Base-by-base conservation (phyloP, 2,888 invertebrate species). In the Oxytorus armatus region DNA sequence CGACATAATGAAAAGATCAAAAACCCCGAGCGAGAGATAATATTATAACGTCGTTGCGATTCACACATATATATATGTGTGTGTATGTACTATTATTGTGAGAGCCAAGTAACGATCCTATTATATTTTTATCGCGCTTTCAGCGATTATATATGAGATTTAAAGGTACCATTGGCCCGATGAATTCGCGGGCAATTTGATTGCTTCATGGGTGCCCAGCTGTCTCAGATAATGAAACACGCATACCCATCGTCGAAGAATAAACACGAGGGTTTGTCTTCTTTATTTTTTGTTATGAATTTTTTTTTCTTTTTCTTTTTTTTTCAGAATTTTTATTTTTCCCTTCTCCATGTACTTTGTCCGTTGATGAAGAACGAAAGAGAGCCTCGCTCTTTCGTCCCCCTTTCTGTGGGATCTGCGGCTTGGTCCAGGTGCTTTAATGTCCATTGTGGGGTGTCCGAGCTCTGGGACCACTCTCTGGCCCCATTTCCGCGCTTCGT, bases 361-460 rank as follows among this genome's bases (percentile, higher is more conserved):
- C 65, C 80, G 77, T 25, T 16, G 29, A 11, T 23, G 66, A 16
- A n/a, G 36, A 25, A 44, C 18, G 21, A 55, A 8, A 82, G 80
- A 81, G 61, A 51, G 8, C 42, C 29, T 66, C 5, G 33, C 39
- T 63, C 8, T 10, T 10, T 44, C 29, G 29, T n/a, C 25, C 11
- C 16, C 29, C 61, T 16, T 25, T 85, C 80, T 79, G 82, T 81
- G 83, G 85, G 79, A 76, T 84, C 84, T 79, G 86, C 90, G 42
- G 39, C 33, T 4, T 33, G 73, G 80, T 80, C 80, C 80, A 80
- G 80, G 80, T 80, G 80, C 61, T 77, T 88, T 89, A 88, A 88
- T 90, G 90, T 89, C 89, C 90, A 86, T 88, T 87, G 87, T 87
- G 73, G 75, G 83, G 51, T 79, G 79, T 76, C 80, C 80, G 63